Base-by-base conservation (phyloP, 2,797 vertebrate genomes). In the Malurus leucopterus region DNA sequence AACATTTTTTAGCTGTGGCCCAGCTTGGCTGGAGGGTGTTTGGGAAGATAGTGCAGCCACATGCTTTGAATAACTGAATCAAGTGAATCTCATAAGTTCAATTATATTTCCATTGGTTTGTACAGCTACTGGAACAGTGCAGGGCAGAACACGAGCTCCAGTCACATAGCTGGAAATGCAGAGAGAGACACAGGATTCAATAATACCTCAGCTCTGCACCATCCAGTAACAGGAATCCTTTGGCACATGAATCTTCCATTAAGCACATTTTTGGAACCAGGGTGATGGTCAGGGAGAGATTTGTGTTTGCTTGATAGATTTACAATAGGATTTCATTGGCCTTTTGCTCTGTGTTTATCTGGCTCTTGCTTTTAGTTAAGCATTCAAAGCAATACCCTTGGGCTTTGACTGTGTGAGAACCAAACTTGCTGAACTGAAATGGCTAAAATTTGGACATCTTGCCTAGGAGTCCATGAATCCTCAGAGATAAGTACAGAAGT, bases 381-480 rank as follows among this genome's bases (percentile, higher is more conserved):
- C 38, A 81, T 70, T 91, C 73, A 83, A 63, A 90, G 63, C 40
- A 91, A 67, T 68, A 88, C 73, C 26, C 82, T 50, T 78, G 64
- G 79, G 87, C n/a, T 94, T 64, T 82, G 73, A 79, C 76, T 89
- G 61, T 67, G 79, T 90, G 85, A 91, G 90, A 93, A 94, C 34
- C 46, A 91, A 89, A 90, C 54, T 53, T 70, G 63, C 50, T 87
- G 30, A 67, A 86, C 18, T 5, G 10, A 84, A 89, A 87, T 49
- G 55, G 72, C 73, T 93, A 53, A 78, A 72, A 85, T 50, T 63
- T 63, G 38, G 81, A 90, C 51, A 73, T 70, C 46, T 81, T 81
- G 44, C 55, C 71, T 67, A 67, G 57, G 38, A 89, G 11, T 27
- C 41, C 24, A 34, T 22, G 49, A 78, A 84, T 72, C 61, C 67